phyloP scores from a whole-genome alignment of 2,113 vertebrate genomes.

The Leiothrix lutea region DNA sequence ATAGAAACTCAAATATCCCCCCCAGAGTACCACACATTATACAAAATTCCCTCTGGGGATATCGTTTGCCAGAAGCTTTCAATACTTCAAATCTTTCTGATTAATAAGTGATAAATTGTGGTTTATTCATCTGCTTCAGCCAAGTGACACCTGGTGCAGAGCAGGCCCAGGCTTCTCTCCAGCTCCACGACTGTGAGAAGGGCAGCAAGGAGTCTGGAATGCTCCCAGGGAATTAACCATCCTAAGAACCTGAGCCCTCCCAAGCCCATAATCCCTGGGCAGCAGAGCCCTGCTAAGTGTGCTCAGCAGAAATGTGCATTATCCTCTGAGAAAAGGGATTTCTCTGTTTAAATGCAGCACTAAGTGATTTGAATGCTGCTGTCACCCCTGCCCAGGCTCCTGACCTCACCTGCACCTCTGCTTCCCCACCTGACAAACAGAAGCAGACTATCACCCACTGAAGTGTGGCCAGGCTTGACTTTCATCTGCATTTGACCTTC shows the following conservation, averaged over 20 bases:
- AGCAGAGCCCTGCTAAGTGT: not conserved
- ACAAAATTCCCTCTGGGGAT: conserved; percentile 15
- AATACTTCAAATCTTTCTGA: conserved; percentile 35
- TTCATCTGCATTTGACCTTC: not conserved
- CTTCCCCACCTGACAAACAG: not conserved
- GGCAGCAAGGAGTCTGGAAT: not conserved
- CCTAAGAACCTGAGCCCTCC: not conserved
- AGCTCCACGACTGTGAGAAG: not conserved
- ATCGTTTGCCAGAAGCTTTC: conserved; percentile 1
- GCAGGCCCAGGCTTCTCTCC: not conserved
- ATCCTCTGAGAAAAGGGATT: not conserved
- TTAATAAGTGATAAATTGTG: conserved; percentile 59
- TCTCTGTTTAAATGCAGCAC: not conserved
- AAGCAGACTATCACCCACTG: not conserved
- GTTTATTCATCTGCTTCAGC: conserved; percentile 6
- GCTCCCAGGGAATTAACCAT: not conserved
- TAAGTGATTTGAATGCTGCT: not conserved
- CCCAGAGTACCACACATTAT: not conserved
- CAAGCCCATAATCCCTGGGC: not conserved
- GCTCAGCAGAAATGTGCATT: not conserved
- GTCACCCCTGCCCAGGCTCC: not conserved
- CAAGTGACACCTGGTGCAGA: not conserved
- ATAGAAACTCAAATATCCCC: not conserved
- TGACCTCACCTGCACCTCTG: not conserved
- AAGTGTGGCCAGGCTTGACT: not conserved